A percentile compares a stretch with the other conserved stretches of the same genome.
These are phyloP conservation scores for Sisyra terminalis DNA, from an alignment of 2,888 invertebrate species.

Conservation along the genomic window DNA sequence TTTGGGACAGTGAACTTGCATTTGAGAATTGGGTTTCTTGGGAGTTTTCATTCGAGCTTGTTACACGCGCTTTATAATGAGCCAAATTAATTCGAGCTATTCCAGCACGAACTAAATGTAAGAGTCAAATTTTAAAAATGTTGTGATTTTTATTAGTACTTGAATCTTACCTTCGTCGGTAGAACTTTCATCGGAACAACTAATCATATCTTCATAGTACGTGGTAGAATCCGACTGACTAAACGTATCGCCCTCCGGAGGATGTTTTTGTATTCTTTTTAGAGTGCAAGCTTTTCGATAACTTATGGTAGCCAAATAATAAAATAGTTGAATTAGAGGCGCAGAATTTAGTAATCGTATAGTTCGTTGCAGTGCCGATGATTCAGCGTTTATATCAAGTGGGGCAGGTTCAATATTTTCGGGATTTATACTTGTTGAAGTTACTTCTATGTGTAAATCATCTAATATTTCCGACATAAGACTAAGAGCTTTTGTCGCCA, in stretches of 20 bases:
- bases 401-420: slow-evolving; percentile 37
- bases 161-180: slow-evolving; percentile 58
- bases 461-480: slow-evolving; percentile 56
- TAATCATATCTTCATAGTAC: slow-evolving; percentile 88
- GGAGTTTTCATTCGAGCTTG: neutral
- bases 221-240: slow-evolving; percentile 85
- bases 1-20: neutral
- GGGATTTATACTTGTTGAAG: slow-evolving; percentile 22
- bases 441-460: slow-evolving; percentile 59
- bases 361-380: slow-evolving; percentile 52
- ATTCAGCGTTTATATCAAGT: slow-evolving; percentile 43
- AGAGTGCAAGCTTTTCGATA: slow-evolving; percentile 81
- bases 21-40: neutral
- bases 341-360: slow-evolving; percentile 52
- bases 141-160: neutral
- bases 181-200: slow-evolving; percentile 81
- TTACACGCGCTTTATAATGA: neutral
- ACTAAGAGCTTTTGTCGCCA: slow-evolving; percentile 70
- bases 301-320: slow-evolving; percentile 75
- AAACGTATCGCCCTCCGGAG: slow-evolving; percentile 69
- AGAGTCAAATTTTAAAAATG: neutral
- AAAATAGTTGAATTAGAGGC: slow-evolving; percentile 66
- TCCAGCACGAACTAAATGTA: slow-evolving; percentile 1
- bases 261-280: slow-evolving; percentile 66
- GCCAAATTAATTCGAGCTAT: neutral